A percentile compares a stretch with the other conserved stretches of the same genome.
These are phyloP conservation scores for Sminthurides aquaticus DNA, from an alignment of 2,888 invertebrate species.

Conservation along the genomic window DNA sequence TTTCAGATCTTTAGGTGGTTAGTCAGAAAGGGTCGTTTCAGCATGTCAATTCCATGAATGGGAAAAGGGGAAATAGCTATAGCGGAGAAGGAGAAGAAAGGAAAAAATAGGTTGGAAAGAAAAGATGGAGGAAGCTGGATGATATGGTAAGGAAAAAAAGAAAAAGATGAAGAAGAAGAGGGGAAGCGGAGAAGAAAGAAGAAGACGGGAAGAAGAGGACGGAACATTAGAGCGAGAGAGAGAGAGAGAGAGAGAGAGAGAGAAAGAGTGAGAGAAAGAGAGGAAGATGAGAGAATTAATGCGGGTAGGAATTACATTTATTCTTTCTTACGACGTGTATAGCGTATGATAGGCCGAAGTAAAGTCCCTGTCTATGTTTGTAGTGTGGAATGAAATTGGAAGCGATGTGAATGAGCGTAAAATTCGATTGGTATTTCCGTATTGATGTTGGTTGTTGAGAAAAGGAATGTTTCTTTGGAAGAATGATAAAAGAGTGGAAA, in stretches of 20 bases:
- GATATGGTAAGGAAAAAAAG: neutral
- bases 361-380: no score
- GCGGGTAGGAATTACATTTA: slow-evolving; percentile 3
- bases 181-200: neutral
- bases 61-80: neutral
- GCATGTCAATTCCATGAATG: neutral
- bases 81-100: neutral
- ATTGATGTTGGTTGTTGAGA: neutral
- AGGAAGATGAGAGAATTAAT: slow-evolving; percentile 2
- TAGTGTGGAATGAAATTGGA: neutral
- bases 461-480: neutral
- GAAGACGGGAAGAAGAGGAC: neutral
- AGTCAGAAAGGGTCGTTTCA: slow-evolving; percentile 2
- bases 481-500: neutral
- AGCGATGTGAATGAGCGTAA: neutral
- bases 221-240: slow-evolving; percentile 1
- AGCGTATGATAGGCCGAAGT: neutral
- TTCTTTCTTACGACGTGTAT: slow-evolving; percentile 3
- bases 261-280: neutral
- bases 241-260: neutral
- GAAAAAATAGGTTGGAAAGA: neutral
- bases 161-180: neutral
- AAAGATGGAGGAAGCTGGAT: neutral
- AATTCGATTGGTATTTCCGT: neutral
- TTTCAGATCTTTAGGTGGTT: neutral